Evolutionary conservation across 2,797 vertebrate species (phyloP).

Genomic region (Chiloscyllium punctatum): DNA sequence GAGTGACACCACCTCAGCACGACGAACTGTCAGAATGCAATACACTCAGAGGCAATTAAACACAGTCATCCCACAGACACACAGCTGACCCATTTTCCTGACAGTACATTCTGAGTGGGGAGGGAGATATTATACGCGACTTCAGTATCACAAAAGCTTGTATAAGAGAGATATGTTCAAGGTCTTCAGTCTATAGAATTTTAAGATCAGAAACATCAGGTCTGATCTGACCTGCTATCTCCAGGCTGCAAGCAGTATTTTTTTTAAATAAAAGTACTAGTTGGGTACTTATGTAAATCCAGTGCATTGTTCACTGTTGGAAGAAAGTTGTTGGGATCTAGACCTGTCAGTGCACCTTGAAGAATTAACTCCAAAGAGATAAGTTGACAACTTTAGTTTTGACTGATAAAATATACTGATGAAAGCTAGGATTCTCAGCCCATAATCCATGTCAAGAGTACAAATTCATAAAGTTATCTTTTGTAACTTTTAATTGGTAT

Average conservation of each 20-base stretch:
- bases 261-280: neutral
- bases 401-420: neutral
- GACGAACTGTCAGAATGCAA: neutral
- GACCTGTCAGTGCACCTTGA: neutral
- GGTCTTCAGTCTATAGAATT: neutral
- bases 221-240: neutral
- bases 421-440: neutral
- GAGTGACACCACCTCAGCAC: neutral
- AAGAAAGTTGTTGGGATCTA: neutral
- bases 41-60: neutral
- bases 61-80: neutral
- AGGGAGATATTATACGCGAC: neutral
- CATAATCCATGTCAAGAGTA: neutral
- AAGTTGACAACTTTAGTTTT: neutral
- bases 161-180: neutral
- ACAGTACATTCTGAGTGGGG: neutral
- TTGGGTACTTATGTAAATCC: neutral
- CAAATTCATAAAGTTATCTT: neutral
- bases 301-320: neutral
- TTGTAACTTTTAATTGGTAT: neutral
- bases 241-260: neutral
- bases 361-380: neutral
- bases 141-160: too few relatives aligned
- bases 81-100: neutral
- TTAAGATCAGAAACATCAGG: slow-evolving; percentile 3